phyloP scores from a whole-genome alignment of 92 coral and sea anemone genomes.

The Pocillopora meandrina region DNA sequence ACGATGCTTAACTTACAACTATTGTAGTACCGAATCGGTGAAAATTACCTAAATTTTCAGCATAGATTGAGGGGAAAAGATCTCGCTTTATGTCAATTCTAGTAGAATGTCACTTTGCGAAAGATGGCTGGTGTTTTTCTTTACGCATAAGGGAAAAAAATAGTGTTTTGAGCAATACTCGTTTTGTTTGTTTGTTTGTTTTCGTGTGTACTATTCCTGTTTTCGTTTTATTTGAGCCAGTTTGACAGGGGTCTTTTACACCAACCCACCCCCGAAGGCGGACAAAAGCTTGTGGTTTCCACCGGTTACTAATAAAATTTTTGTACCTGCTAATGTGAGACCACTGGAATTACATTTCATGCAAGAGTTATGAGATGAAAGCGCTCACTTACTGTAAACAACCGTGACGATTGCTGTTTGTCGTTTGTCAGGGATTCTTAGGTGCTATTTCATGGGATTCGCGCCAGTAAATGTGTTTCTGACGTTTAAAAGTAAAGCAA shows the following conservation, averaged over 20 bases:
- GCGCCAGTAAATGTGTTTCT: conserved; percentile 15
- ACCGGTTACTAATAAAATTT: conserved; percentile 26
- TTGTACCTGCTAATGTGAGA: conserved; percentile 37
- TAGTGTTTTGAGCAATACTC: neutral
- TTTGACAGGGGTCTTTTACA: neutral
- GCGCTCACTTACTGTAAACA: conserved; percentile 30
- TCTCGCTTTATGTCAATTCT: no score
- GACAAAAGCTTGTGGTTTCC: conserved; percentile 24
- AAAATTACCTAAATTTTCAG: neutral
- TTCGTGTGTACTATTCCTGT: neutral
- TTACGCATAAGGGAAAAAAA: no score
- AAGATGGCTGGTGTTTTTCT: no score
- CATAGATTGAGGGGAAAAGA: no score
- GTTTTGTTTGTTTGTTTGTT: conserved; percentile 18
- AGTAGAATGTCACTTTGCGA: no score
- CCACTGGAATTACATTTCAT: conserved; percentile 42
- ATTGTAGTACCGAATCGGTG: neutral
- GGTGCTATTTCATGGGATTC: conserved; percentile 16
- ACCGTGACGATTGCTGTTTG: conserved; percentile 19
- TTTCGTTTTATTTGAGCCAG: neutral
- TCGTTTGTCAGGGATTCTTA: conserved; percentile 1
- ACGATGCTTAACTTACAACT: neutral
- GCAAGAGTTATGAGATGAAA: conserved; percentile 45
- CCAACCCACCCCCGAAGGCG: conserved; percentile 19
- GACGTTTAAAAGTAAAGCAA: conserved; percentile 17